Evolutionary conservation across 2,797 vertebrate genomes (phyloP), one percentile per base, ranked within the genome.

Genomic region (Triplophysa yarkandensis): DNA sequence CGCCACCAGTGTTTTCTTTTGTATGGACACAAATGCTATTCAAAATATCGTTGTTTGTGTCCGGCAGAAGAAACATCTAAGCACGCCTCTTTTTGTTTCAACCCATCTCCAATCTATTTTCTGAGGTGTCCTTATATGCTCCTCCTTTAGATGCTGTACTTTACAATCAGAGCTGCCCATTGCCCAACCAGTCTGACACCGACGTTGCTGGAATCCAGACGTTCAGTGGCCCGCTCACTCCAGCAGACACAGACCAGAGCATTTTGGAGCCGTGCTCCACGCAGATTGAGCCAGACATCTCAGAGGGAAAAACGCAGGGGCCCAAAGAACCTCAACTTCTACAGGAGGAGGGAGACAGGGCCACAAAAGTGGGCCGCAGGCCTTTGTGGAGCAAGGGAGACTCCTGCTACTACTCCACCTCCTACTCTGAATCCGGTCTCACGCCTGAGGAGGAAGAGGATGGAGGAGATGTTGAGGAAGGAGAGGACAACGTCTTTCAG

Each of bases 401-500:
- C 79, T 95, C 96, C 78, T 94, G 91, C 84, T 92, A 94, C 88
- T 96, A 96, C 89, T 95, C 93, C 57, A 89, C 94, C 85, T 95
- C 96, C 76, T 94, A 94, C 88, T 89, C 94, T 0, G 95, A 96
- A 87, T 95, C 96, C 77, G 92, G 92, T 87, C 86, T 92, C 78
- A 92, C 91, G 1, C 95, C 95, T 0, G 91, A 94, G 62, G 91
- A 91, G 80, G 93, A 95, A 83, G 91, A 85, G 78, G 21, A 87
- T 4, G 88, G 90, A 54, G 87, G 89, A 82, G 85, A 95, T 82
- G 93, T 94, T 84, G 92, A 87, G 75, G 91, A 87, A 83, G 21
- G 86, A 6, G 89, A 92, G 64, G 90, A 91, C 83, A 91, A 85
- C 55, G 91, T 93, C 79, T 93, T 93, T 76, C 89, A 90, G 0